A percentile compares a stretch with the other conserved stretches of the same genome.
Conservation (phyloP, 2,797 vertebrate genomes). For the Pantherophis alleghaniensis region DNA sequence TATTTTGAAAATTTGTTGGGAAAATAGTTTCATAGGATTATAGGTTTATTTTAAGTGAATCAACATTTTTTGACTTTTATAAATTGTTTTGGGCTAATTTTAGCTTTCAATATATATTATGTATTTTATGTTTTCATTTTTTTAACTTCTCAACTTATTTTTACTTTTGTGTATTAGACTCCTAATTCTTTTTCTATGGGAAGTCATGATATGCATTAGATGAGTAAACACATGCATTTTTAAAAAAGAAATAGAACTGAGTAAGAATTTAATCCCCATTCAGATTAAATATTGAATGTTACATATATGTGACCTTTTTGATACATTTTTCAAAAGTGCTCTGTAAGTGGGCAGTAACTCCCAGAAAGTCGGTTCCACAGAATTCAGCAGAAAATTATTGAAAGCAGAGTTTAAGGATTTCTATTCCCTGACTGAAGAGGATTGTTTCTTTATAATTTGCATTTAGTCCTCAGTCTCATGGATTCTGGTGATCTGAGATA, state of each 20-base stretch:
- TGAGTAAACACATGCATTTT: not conserved
- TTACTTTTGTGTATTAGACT: not conserved
- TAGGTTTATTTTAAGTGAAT: not conserved
- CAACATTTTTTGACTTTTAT: not conserved
- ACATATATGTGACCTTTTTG: not conserved
- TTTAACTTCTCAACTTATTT: not conserved
- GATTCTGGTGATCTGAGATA: not conserved
- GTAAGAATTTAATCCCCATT: not conserved
- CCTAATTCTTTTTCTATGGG: not conserved
- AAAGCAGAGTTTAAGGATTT: not conserved
- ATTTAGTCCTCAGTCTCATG: not conserved
- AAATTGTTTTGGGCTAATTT: not conserved
- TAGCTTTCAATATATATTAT: not conserved
- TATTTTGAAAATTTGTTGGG: not conserved
- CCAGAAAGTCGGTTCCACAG: not conserved
- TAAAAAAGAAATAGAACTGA: not conserved
- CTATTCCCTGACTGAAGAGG: not conserved
- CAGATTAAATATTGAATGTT: not conserved
- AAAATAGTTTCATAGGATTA: not conserved
- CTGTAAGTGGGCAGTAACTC: not conserved
- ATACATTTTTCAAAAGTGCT: not conserved
- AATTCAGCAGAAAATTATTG: not conserved
- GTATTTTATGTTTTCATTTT: not conserved
- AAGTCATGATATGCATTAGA: not conserved
- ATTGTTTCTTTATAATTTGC: not conserved